These are phyloP conservation scores for Drosophila leonis DNA, from an alignment of 2,888 invertebrate species.

Conservation along the genomic window DNA sequence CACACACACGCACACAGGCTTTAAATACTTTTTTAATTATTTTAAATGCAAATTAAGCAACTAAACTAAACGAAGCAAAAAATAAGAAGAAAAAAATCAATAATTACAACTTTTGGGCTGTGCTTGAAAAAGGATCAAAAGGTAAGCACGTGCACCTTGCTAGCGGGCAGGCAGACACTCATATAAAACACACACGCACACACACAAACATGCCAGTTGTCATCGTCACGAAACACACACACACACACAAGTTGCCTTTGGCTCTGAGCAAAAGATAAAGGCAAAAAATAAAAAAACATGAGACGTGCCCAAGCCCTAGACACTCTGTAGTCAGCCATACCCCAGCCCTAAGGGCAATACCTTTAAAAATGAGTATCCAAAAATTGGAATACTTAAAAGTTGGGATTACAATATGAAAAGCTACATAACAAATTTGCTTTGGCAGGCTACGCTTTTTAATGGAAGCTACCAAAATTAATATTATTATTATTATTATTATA, in stretches of 20 bases:
- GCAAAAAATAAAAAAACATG: not conserved
- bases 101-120: constrained; percentile 55
- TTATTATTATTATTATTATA: no score
- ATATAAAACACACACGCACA: constrained; percentile 7
- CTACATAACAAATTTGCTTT: not conserved
- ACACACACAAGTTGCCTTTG: constrained; percentile 47
- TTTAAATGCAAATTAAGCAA: constrained; percentile 67
- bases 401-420: not conserved
- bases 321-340: not conserved
- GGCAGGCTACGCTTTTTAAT: not conserved
- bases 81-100: constrained; percentile 59
- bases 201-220: constrained; percentile 21
- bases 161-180: constrained; percentile 38
- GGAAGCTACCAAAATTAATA: not conserved
- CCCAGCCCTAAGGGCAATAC: not conserved
- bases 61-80: constrained; percentile 39
- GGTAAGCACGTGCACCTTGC: constrained; percentile 66
- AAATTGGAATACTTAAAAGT: not conserved
- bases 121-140: constrained; percentile 68
- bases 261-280: constrained; percentile 21
- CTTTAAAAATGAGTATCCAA: constrained; percentile 1
- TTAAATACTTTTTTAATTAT: constrained; percentile 72
- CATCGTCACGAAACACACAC: constrained; percentile 42
- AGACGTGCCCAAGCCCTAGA: constrained; percentile 6
- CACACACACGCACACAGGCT: not conserved